These are phyloP conservation scores for Cebus imitator DNA, from an alignment of 2,113 vertebrate genomes.

Conservation along the genomic window DNA sequence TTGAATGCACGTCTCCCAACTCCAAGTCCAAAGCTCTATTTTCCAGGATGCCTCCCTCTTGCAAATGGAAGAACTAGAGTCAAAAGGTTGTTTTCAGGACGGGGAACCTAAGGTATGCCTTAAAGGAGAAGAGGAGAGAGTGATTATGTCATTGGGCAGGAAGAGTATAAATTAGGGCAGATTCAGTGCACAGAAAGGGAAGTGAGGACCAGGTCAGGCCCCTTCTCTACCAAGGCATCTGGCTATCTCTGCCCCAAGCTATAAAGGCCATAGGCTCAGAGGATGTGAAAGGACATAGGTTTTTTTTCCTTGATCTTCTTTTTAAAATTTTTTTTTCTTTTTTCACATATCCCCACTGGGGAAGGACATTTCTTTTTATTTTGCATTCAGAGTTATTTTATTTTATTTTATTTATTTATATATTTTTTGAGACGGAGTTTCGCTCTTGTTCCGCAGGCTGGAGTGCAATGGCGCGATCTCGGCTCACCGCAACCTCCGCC, in stretches of 20 bases:
- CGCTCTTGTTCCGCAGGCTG: no score
- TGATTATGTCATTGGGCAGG: background rate
- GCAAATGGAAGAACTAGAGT: constrained; percentile 11
- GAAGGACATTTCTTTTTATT: background rate
- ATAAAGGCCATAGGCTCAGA: background rate
- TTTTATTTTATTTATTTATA: no score
- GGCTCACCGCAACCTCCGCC: no score
- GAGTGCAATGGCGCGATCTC: no score
- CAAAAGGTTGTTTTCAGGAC: constrained; percentile 31
- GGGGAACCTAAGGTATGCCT: background rate
- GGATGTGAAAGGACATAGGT: background rate
- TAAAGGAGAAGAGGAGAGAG: background rate
- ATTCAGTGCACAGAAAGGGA: constrained; percentile 9
- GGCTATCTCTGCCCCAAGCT: background rate
- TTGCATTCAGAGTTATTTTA: constrained; percentile 46
- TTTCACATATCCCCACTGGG: no score
- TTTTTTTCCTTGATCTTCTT: no score
- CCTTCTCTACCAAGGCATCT: background rate
- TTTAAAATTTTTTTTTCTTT: no score
- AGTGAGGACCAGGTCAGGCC: background rate
- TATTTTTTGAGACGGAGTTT: no score
- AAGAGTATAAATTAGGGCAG: background rate
- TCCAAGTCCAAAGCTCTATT: background rate
- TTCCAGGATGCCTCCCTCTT: background rate
- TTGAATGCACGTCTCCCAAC: background rate